These are phyloP conservation scores for Leucania comma DNA, from an alignment of 2,888 invertebrate species.

Conservation along the genomic window DNA sequence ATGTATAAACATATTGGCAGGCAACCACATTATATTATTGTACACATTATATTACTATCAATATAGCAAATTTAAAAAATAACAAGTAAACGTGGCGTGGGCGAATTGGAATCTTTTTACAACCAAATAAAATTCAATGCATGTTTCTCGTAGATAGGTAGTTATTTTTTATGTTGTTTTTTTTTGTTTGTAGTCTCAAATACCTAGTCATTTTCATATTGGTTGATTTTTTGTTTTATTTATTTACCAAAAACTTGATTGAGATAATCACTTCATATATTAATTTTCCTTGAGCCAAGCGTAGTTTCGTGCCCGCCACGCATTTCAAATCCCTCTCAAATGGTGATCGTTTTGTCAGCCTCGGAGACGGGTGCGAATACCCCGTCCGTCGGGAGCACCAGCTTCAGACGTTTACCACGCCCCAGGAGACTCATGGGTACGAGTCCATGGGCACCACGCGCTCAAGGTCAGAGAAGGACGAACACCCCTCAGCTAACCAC, in stretches of 20 bases:
- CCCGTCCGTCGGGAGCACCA: constrained; percentile 94
- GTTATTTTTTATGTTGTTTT: constrained; percentile 1
- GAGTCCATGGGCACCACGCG: constrained; percentile 97
- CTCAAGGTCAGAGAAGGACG: constrained; percentile 93
- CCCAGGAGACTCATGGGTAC: constrained; percentile 91
- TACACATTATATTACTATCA: constrained; percentile 28
- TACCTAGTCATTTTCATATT: not conserved
- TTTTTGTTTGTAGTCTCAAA: not conserved
- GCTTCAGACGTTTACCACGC: constrained; percentile 85
- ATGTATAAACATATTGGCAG: constrained; percentile 19
- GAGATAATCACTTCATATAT: not conserved
- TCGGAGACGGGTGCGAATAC: constrained; percentile 97
- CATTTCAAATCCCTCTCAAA: constrained; percentile 60
- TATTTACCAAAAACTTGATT: not conserved
- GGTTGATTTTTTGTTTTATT: not conserved
- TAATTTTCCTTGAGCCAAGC: constrained; percentile 9
- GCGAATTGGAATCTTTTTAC: constrained; percentile 48
- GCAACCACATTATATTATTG: constrained; percentile 17
- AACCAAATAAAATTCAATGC: not conserved
- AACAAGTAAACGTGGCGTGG: constrained; percentile 50
- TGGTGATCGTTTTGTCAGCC: constrained; percentile 91
- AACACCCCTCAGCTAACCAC: constrained; percentile 73
- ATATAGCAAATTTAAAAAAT: constrained; percentile 18
- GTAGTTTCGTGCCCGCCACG: constrained; percentile 65
- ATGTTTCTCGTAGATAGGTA: not conserved